Conservation (phyloP, 2,797 vertebrate genomes). For the Bradypodion ventrale region DNA sequence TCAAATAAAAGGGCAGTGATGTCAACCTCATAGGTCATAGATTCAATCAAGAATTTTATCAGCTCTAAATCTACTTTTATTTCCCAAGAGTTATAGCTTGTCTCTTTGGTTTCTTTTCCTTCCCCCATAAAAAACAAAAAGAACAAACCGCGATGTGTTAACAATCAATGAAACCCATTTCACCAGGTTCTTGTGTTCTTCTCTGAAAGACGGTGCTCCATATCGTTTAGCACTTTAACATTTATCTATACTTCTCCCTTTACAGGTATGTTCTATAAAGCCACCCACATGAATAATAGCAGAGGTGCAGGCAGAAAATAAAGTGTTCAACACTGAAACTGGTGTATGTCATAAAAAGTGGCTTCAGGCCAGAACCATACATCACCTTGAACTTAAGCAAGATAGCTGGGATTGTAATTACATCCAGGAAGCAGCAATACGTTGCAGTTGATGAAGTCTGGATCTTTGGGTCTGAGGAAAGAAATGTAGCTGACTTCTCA, state of each 20-base stretch:
- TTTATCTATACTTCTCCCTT: no score
- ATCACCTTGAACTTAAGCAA: not conserved
- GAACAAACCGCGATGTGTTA: slow-evolving; percentile 17
- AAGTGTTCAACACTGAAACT: not conserved
- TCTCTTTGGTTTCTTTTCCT: slow-evolving; percentile 25
- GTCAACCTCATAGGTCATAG: slow-evolving; percentile 59
- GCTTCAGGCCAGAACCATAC: not conserved
- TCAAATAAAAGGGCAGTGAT: slow-evolving; percentile 50
- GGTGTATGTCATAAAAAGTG: fast-evolving
- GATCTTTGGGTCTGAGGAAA: slow-evolving; percentile 3
- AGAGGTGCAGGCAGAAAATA: not conserved
- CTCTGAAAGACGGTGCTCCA: not conserved
- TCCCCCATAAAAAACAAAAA: slow-evolving; percentile 10
- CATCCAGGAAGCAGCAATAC: not conserved
- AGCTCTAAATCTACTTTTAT: slow-evolving; percentile 63
- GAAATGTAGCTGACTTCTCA: slow-evolving; percentile 11
- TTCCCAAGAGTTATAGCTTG: slow-evolving; percentile 67
- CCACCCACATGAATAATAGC: not conserved
- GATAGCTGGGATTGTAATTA: not conserved
- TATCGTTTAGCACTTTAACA: not conserved
- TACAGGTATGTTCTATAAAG: not conserved
- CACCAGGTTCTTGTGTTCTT: not conserved
- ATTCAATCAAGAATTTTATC: slow-evolving; percentile 62
- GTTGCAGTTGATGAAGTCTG: slow-evolving; percentile 19
- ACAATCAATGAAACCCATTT: slow-evolving; percentile 6